phyloP scores from a whole-genome alignment of 2,888 invertebrate species.

The Heterodera filipjevi region DNA sequence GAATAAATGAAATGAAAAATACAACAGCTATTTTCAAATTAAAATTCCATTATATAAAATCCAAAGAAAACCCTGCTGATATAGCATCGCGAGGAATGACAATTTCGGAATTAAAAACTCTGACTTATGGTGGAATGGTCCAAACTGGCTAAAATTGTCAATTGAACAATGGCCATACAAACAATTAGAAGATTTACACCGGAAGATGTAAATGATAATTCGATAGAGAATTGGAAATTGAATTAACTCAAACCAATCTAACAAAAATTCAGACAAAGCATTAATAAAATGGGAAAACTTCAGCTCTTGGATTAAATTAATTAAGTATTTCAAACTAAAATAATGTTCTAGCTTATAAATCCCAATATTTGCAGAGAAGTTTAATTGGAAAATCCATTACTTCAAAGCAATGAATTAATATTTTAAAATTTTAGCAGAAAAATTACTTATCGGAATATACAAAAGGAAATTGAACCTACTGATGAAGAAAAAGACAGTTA shows the following conservation, averaged over 20 bases:
- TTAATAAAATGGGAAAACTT: background rate
- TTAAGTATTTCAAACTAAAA: background rate
- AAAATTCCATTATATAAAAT: constrained; percentile 3
- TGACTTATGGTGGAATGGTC: background rate
- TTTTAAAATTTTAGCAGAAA: background rate
- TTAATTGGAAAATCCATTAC: background rate
- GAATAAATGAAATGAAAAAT: background rate
- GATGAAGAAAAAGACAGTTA: background rate
- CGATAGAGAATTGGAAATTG: background rate
- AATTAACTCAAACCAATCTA: background rate
- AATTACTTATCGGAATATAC: background rate
- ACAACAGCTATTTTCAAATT: background rate
- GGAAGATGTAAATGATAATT: background rate
- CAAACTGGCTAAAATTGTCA: background rate
- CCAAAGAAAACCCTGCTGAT: background rate
- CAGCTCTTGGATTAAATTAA: background rate
- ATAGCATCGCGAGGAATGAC: background rate
- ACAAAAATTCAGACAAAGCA: background rate
- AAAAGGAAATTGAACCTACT: background rate
- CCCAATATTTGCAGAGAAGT: background rate
- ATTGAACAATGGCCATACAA: background rate
- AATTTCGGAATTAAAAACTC: background rate
- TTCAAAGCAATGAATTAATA: background rate
- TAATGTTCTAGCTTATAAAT: background rate
- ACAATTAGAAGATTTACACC: constrained; percentile 1